Conservation (phyloP, 1,140 invertebrate genomes). For the Drosophila navojoa region DNA sequence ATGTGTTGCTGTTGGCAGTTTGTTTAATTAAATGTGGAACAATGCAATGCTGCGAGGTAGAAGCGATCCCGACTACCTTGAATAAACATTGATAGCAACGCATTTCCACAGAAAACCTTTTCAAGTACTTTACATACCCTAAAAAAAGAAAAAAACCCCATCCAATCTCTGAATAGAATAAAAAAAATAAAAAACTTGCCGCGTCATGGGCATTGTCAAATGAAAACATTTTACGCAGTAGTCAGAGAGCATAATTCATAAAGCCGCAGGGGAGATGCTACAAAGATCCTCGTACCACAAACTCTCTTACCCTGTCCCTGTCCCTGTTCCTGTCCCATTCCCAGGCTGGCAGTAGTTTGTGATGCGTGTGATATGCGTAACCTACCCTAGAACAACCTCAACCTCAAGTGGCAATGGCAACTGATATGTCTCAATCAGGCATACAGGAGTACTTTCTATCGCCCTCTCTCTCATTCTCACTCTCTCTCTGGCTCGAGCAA, state of each 20-base stretch:
- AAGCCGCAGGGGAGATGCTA: constrained; percentile 53
- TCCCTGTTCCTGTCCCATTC: not conserved
- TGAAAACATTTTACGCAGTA: constrained; percentile 62
- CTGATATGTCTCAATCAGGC: constrained; percentile 70
- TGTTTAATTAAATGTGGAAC: constrained; percentile 73
- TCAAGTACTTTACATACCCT: constrained; percentile 54
- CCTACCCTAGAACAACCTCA: constrained; percentile 54
- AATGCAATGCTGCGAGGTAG: constrained; percentile 42
- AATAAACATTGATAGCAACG: not conserved
- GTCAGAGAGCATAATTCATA: constrained; percentile 56
- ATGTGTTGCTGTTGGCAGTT: constrained; percentile 65
- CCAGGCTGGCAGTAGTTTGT: not conserved
- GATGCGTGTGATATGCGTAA: constrained; percentile 45
- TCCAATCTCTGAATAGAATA: constrained; percentile 19
- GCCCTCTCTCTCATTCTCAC: not conserved
- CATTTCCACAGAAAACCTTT: constrained; percentile 63
- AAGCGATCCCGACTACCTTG: constrained; percentile 32
- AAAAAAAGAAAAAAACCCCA: constrained; percentile 27
- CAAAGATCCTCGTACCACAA: constrained; percentile 13
- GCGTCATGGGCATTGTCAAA: constrained; percentile 49
- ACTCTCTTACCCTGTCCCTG: not conserved
- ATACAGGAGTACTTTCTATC: not conserved
- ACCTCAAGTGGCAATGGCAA: constrained; percentile 53
- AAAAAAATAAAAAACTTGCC: constrained; percentile 29
- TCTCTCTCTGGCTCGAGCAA: constrained; percentile 26